Conservation (phyloP, 2,113 vertebrate genomes). For the Eclectus roratus region DNA sequence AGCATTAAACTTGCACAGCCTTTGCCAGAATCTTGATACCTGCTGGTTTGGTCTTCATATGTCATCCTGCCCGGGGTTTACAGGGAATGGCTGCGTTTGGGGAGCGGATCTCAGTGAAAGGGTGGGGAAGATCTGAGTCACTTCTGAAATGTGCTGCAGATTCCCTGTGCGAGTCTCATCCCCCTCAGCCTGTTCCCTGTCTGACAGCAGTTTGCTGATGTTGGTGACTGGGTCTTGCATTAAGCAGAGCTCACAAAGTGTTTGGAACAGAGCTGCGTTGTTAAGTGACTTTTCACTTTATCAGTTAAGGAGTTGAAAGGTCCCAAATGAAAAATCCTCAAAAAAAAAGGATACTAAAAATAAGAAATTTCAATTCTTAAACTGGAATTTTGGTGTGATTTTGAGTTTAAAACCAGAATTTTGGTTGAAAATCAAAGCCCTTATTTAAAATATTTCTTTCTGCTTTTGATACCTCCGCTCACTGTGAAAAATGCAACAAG, state of each 20-base stretch:
- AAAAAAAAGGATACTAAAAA: background rate
- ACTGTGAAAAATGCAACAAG: background rate
- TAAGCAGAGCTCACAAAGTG: background rate
- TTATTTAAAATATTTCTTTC: background rate
- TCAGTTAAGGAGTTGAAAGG: background rate
- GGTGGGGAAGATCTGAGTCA: background rate
- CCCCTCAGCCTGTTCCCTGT: background rate
- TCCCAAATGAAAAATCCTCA: background rate
- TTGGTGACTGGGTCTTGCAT: background rate
- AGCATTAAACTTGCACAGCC: background rate
- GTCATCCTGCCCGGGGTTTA: background rate
- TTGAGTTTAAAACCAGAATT: background rate
- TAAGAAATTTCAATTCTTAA: background rate
- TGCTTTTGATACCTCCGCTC: background rate
- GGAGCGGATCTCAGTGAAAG: background rate
- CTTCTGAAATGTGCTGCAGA: background rate
- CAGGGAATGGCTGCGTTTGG: background rate
- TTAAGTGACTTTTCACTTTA: background rate
- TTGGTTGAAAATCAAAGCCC: background rate
- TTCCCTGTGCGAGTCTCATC: background rate
- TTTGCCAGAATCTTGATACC: background rate
- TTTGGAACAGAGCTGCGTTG: background rate
- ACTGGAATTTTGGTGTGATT: background rate
- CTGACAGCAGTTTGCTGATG: background rate
- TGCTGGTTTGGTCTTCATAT: constrained; percentile 4